phyloP scores from a whole-genome alignment of 2,113 vertebrate species.

The Melanotaenia duboulayi region DNA sequence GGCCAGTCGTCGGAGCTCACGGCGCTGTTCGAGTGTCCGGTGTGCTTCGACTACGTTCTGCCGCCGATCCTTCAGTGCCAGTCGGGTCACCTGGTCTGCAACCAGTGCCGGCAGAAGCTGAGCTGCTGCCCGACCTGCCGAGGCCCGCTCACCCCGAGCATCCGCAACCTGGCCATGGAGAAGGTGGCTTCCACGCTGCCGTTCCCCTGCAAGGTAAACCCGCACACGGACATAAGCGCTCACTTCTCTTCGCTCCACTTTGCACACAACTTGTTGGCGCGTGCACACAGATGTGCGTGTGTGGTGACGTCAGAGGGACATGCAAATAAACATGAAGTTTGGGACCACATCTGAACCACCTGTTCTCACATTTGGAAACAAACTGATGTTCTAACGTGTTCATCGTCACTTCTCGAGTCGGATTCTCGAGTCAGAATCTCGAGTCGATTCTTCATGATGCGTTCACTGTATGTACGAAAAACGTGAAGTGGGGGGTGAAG shows the following conservation, averaged over 20 bases:
- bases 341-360: background rate
- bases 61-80: slow-evolving; percentile 86
- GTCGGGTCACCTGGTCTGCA: slow-evolving; percentile 84
- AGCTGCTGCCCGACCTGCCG: slow-evolving; percentile 85
- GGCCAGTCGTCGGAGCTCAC: slow-evolving; percentile 80
- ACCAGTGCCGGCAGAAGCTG: slow-evolving; percentile 84
- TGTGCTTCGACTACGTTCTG: slow-evolving; percentile 85
- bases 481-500: background rate
- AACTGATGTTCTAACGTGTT: too few relatives aligned
- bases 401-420: too few relatives aligned
- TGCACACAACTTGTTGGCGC: slow-evolving; percentile 16
- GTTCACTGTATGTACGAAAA: background rate
- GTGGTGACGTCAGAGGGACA: slow-evolving; percentile 16
- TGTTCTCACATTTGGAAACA: background rate
- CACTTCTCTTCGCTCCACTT: background rate
- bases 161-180: slow-evolving; percentile 86
- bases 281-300: background rate
- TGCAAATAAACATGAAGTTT: background rate
- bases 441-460: background rate
- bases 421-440: too few relatives aligned
- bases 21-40: slow-evolving; percentile 84
- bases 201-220: slow-evolving; percentile 84
- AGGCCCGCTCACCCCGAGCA: slow-evolving; percentile 83
- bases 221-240: background rate
- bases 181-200: slow-evolving; percentile 84